A percentile compares a stretch with the other conserved stretches of the same genome.
These are phyloP conservation scores for Agonopterix alstromeriana DNA, from an alignment of 2,888 invertebrate species.

Conservation along the genomic window DNA sequence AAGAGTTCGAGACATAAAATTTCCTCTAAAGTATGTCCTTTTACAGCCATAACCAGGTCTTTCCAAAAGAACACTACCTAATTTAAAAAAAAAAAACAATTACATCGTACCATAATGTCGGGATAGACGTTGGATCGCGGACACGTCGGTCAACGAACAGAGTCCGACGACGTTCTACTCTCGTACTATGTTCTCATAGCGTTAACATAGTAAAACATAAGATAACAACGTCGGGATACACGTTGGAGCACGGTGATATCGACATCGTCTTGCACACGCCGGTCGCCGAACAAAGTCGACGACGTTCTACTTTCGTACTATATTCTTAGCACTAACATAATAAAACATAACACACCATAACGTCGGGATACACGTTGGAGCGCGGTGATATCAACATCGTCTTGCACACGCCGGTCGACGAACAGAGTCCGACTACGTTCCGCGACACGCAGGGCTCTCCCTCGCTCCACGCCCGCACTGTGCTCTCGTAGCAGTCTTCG, in stretches of 20 bases:
- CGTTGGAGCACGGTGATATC: conserved; percentile 38
- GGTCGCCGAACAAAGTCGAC: conserved; percentile 44
- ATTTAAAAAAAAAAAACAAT: too few relatives aligned
- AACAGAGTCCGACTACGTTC: conserved; percentile 48
- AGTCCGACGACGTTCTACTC: conserved; percentile 30
- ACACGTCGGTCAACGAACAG: conserved; percentile 34
- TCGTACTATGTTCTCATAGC: background rate
- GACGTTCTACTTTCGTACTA: background rate
- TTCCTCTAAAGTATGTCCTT: too few relatives aligned
- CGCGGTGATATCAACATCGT: conserved; percentile 28
- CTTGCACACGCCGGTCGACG: conserved; percentile 36
- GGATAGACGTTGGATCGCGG: conserved; percentile 53
- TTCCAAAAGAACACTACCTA: too few relatives aligned
- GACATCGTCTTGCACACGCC: conserved; percentile 36
- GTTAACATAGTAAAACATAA: background rate
- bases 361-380: conserved; percentile 48
- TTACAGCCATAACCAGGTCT: too few relatives aligned
- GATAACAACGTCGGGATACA: conserved; percentile 47
- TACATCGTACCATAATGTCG: conserved; percentile 32
- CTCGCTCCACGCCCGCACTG: conserved; percentile 46
- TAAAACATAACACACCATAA: conserved; percentile 28
- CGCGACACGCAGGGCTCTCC: conserved; percentile 43
- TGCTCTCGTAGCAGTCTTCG: conserved; percentile 19
- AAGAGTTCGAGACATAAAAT: too few relatives aligned
- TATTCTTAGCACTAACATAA: background rate